A percentile compares a stretch with the other conserved stretches of the same genome.
phyloP scores from a whole-genome alignment of 2,797 vertebrate species.

The Squalus acanthias region DNA sequence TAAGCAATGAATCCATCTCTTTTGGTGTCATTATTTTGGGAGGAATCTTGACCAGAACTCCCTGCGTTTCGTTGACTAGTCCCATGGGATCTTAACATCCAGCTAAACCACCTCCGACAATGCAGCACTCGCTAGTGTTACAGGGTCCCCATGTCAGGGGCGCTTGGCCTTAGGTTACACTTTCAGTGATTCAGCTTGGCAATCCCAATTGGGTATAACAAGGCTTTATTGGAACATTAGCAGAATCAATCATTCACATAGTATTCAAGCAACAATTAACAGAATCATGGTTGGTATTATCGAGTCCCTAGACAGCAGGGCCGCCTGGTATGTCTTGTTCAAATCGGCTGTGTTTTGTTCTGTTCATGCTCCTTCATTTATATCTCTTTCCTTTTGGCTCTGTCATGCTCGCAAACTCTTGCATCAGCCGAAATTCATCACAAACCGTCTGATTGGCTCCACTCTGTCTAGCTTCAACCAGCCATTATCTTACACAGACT shows the following conservation, averaged over 20 bases:
- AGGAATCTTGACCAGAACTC: not conserved
- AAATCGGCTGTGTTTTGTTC: not conserved
- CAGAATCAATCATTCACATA: not conserved
- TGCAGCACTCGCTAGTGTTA: not conserved
- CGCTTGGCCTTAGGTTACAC: not conserved
- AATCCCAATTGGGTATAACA: not conserved
- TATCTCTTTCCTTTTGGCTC: not conserved
- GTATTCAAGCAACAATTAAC: not conserved
- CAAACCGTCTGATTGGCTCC: not conserved
- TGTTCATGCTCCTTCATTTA: not conserved
- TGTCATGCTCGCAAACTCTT: not conserved
- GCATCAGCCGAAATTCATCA: not conserved
- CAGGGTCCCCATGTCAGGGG: not conserved
- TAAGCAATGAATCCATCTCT: not conserved
- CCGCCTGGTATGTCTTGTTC: not conserved
- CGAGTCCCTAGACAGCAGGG: too few species aligned
- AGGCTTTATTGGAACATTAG: not conserved
- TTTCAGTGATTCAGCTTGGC: not conserved
- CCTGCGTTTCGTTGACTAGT: not conserved
- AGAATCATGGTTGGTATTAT: not conserved
- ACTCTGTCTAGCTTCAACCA: not conserved
- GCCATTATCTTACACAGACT: not conserved
- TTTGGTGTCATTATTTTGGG: not conserved
- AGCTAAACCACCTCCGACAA: not conserved
- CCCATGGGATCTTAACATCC: not conserved